These are phyloP conservation scores for Pipra filicauda DNA, from an alignment of 2,113 vertebrate genomes.

Conservation along the genomic window DNA sequence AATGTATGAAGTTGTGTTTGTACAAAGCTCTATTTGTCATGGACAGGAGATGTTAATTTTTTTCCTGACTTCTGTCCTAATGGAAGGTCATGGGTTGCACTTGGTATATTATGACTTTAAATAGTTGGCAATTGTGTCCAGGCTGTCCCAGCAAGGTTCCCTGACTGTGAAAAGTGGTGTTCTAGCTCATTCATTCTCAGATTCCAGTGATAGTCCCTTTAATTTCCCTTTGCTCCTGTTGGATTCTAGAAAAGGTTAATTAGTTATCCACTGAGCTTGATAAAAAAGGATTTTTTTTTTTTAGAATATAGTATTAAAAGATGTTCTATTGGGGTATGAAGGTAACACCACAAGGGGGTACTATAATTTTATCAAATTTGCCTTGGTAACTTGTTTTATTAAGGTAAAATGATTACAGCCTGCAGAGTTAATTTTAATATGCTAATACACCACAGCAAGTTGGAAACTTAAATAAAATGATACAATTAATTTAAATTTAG, in stretches of 20 bases:
- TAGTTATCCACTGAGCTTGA: constrained; percentile 59
- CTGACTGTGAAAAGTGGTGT: background rate
- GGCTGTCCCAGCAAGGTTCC: background rate
- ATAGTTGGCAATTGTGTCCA: background rate
- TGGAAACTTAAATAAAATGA: constrained; percentile 73
- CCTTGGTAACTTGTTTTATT: constrained; percentile 70
- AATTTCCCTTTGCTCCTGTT: constrained; percentile 60
- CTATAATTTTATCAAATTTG: constrained; percentile 76
- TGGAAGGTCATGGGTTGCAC: background rate
- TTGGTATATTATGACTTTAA: background rate
- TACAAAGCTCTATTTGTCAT: background rate
- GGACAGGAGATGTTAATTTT: background rate
- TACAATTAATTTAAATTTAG: constrained; percentile 74
- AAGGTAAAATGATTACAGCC: constrained; percentile 74
- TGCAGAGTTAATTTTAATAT: constrained; percentile 79
- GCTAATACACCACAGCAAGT: constrained; percentile 73
- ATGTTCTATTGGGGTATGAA: constrained; percentile 68
- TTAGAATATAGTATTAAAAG: constrained; percentile 50
- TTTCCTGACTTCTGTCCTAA: background rate
- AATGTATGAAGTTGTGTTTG: background rate
- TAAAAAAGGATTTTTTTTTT: constrained; percentile 21
- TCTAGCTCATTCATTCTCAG: background rate
- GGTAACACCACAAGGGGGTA: constrained; percentile 74
- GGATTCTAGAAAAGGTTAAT: constrained; percentile 73
- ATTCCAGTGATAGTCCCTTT: constrained; percentile 10